Percentiles rank a stretch among this genome's conserved stretches.
Conservation (phyloP, 2,888 invertebrate genomes). For the Hydroisotoma schaefferi region DNA sequence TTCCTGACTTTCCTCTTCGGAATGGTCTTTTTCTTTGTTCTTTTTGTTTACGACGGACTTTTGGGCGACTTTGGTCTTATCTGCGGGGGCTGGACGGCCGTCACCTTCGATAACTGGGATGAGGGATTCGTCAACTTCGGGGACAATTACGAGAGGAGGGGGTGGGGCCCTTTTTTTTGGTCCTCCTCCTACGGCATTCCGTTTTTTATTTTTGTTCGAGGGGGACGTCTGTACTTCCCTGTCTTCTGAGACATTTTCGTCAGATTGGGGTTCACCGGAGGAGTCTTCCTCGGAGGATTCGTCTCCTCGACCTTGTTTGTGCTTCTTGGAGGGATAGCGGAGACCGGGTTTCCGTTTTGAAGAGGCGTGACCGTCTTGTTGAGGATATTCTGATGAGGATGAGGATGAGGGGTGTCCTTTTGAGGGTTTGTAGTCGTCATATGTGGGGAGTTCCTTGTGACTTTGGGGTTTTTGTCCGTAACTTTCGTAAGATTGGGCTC, state of each 20-base stretch:
- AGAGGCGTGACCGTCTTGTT: not conserved
- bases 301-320: constrained; percentile 9
- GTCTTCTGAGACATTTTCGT: too few relatives aligned
- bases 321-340: too few relatives aligned
- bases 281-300: constrained; percentile 12
- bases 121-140: constrained; percentile 20
- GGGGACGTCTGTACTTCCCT: constrained; percentile 14
- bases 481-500: not conserved
- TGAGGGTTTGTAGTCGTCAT: not conserved
- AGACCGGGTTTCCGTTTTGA: not conserved
- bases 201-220: not conserved
- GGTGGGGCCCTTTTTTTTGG: constrained; percentile 16
- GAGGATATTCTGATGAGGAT: not conserved
- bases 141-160: constrained; percentile 28
- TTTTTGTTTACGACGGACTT: constrained; percentile 9
- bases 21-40: constrained; percentile 16
- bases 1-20: constrained; percentile 24
- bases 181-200: too few relatives aligned
- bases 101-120: constrained; percentile 20
- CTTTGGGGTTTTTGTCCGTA: not conserved
- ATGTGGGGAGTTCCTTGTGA: not conserved
- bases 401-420: not conserved
- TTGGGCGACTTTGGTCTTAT: constrained; percentile 1
- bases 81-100: constrained; percentile 5
- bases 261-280: too few relatives aligned